phyloP scores from a whole-genome alignment of 2,797 vertebrate species.

The Saxicola maurus region DNA sequence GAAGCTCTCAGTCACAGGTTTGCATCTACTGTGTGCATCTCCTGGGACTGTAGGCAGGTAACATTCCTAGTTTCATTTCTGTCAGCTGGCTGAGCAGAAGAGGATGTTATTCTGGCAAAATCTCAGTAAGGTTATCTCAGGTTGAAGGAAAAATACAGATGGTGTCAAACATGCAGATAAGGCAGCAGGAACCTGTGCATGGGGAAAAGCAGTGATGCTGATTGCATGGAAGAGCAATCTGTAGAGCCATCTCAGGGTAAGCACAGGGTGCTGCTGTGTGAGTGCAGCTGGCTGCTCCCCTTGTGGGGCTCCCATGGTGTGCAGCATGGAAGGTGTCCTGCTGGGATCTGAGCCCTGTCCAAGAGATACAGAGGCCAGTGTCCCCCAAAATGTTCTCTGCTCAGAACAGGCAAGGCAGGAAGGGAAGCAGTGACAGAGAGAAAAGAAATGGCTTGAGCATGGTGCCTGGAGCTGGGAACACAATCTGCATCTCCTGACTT shows the following conservation, averaged over 20 bases:
- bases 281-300: background rate
- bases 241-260: background rate
- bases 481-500: background rate
- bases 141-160: background rate
- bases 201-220: background rate
- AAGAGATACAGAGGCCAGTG: background rate
- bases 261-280: background rate
- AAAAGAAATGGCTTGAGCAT: background rate
- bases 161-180: background rate
- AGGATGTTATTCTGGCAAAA: background rate
- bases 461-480: accelerated
- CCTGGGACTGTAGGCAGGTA: background rate
- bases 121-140: background rate
- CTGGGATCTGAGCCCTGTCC: background rate
- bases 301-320: background rate
- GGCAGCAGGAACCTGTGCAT: background rate
- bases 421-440: background rate
- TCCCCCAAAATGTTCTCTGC: background rate
- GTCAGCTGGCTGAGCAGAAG: background rate
- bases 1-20: background rate
- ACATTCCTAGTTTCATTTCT: background rate
- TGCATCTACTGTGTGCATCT: background rate
- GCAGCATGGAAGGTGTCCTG: background rate
- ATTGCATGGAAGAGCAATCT: background rate
- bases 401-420: background rate